A percentile compares a stretch with the other conserved stretches of the same genome.
These are phyloP conservation scores for Synergus japonicus DNA, from an alignment of 2,888 invertebrate species.

Conservation along the genomic window DNA sequence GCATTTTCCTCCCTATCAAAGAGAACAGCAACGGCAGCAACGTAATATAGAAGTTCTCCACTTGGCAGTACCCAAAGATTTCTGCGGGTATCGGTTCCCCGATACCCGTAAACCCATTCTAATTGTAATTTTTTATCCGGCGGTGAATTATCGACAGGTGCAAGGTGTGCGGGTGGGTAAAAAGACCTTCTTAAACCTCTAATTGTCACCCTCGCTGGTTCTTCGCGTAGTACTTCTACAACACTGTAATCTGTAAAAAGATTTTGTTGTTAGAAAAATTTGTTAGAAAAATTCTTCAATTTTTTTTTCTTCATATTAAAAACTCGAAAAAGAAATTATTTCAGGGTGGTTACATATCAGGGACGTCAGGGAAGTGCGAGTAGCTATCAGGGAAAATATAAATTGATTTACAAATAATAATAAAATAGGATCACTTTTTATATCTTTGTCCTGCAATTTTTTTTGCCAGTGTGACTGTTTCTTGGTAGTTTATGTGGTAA, in stretches of 20 bases:
- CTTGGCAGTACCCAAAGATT: constrained; percentile 96
- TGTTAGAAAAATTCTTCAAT: too few relatives aligned
- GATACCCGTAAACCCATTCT: constrained; percentile 98
- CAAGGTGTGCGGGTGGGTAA: constrained; percentile 91
- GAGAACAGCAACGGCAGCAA: constrained; percentile 94
- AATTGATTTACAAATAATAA: too few relatives aligned
- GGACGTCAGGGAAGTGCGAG: too few relatives aligned
- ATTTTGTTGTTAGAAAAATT: too few relatives aligned
- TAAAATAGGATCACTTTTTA: too few relatives aligned
- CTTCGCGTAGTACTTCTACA: constrained; percentile 90
- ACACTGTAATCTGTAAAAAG: constrained; percentile 85
- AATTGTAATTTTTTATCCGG: constrained; percentile 93
- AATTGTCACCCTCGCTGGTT: constrained; percentile 90
- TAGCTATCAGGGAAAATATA: too few relatives aligned
- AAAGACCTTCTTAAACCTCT: constrained; percentile 90
- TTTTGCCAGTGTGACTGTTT: too few relatives aligned
- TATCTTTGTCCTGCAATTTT: too few relatives aligned
- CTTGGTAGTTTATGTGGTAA: too few relatives aligned
- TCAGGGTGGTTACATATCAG: too few relatives aligned
- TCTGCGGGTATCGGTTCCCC: constrained; percentile 92
- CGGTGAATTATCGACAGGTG: constrained; percentile 90
- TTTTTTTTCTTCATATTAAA: too few relatives aligned
- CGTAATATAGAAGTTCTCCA: constrained; percentile 94
- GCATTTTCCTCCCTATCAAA: constrained; percentile 91
- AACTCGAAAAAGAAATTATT: too few relatives aligned